phyloP scores from a whole-genome alignment of 2,113 vertebrate genomes.

The Erinaceus europaeus region DNA sequence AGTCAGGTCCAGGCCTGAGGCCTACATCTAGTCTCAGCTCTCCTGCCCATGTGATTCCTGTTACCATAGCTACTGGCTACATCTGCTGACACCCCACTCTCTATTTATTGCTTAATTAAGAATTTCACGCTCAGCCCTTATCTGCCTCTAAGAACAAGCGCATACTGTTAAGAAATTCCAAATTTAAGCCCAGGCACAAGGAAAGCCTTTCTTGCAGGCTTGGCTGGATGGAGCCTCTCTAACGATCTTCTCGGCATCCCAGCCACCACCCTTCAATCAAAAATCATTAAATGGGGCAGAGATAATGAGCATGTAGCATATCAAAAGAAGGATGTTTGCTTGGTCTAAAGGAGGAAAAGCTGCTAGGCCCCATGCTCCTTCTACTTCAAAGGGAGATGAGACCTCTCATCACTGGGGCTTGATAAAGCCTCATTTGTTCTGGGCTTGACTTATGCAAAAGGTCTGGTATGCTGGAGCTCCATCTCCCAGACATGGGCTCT shows the following conservation, averaged over 20 bases:
- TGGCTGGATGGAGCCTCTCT: conserved; percentile 81
- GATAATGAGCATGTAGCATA: conserved; percentile 88
- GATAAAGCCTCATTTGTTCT: conserved; percentile 91
- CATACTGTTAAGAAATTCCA: conserved; percentile 88
- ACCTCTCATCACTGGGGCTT: conserved; percentile 75
- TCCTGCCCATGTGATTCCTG: conserved; percentile 82
- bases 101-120: conserved; percentile 92
- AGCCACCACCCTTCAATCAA: conserved; percentile 87
- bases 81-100: conserved; percentile 90
- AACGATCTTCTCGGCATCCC: conserved; percentile 82
- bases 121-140: conserved; percentile 90
- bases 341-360: conserved; percentile 84
- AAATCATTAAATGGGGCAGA: conserved; percentile 89
- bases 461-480: conserved; percentile 85
- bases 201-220: conserved; percentile 84
- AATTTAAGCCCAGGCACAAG: conserved; percentile 87
- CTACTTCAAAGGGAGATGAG: conserved; percentile 87
- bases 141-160: conserved; percentile 88
- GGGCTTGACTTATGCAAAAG: conserved; percentile 89
- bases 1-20: conserved; percentile 81
- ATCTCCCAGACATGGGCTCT: conserved; percentile 80
- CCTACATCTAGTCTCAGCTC: conserved; percentile 70
- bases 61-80: conserved; percentile 88
- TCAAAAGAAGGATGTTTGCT: conserved; percentile 89
- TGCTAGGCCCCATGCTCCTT: conserved; percentile 79